These are phyloP conservation scores for Perodicticus potto DNA, from an alignment of 2,797 vertebrate genomes.

Conservation along the genomic window DNA sequence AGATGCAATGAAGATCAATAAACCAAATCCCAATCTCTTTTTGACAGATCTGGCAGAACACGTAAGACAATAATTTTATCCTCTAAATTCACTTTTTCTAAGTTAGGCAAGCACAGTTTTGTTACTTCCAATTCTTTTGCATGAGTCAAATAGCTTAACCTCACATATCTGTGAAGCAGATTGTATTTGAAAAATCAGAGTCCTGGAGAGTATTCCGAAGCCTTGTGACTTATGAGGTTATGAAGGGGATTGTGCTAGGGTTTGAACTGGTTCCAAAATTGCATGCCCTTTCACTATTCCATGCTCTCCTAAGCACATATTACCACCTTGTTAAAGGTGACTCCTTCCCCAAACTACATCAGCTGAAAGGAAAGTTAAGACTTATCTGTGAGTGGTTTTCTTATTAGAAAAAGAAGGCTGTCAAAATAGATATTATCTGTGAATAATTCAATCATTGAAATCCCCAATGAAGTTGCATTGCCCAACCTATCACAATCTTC, in stretches of 20 bases:
- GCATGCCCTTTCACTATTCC: neutral
- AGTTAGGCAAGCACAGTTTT: neutral
- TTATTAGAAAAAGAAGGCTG: neutral
- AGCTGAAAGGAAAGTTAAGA: neutral
- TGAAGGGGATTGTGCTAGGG: neutral
- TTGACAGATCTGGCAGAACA: neutral
- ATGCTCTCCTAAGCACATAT: neutral
- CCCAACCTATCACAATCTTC: neutral
- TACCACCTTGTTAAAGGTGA: neutral
- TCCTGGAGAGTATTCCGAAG: neutral
- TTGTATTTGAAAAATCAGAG: neutral
- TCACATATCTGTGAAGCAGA: neutral
- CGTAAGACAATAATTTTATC: neutral
- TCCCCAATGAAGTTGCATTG: neutral
- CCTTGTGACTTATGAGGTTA: neutral
- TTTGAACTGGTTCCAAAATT: neutral
- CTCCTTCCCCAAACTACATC: neutral
- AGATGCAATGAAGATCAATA: neutral
- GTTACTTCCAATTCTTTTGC: constrained; percentile 17
- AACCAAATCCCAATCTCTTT: constrained; percentile 31
- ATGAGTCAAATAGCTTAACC: neutral
- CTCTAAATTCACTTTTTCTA: neutral
- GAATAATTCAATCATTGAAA: neutral
- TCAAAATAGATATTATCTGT: neutral
- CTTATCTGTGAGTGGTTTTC: neutral